phyloP scores from a whole-genome alignment of 2,888 invertebrate species.

The Drosophila bunnanda region DNA sequence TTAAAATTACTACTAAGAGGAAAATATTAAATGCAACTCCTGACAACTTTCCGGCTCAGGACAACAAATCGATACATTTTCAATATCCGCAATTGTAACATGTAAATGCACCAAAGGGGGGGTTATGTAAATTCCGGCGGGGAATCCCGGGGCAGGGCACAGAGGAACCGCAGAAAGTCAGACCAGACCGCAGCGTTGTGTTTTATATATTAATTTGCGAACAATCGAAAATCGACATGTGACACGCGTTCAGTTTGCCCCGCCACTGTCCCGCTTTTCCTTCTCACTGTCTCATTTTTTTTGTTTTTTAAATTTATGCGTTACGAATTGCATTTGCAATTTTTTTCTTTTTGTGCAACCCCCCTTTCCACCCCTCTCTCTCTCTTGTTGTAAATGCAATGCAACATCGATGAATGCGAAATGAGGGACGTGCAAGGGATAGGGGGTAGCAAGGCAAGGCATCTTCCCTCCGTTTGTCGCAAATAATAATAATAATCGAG shows the following conservation, averaged over 20 bases:
- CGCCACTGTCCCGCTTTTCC: neutral
- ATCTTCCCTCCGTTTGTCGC: constrained; percentile 57
- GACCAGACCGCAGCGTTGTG: constrained; percentile 44
- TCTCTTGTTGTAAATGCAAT: constrained; percentile 59
- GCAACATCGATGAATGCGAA: constrained; percentile 70
- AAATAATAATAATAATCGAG: constrained; percentile 70
- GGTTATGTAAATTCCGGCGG: constrained; percentile 18
- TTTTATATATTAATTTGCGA: constrained; percentile 83
- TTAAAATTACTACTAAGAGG: constrained; percentile 11
- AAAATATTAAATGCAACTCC: neutral
- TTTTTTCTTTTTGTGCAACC: constrained; percentile 18
- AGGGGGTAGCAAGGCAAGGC: constrained; percentile 18
- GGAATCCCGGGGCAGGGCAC: neutral
- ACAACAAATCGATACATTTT: constrained; percentile 48
- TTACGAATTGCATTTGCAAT: constrained; percentile 79
- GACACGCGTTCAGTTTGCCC: constrained; percentile 76
- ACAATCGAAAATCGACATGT: constrained; percentile 83
- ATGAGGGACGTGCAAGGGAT: constrained; percentile 45
- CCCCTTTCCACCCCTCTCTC: constrained; percentile 2
- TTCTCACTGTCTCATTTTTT: constrained; percentile 24
- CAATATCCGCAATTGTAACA: constrained; percentile 43
- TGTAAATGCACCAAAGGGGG: constrained; percentile 31
- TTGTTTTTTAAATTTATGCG: constrained; percentile 76
- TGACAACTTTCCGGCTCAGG: constrained; percentile 20
- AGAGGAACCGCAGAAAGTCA: constrained; percentile 50